Evolutionary conservation across 2,888 invertebrate genomes (phyloP), one percentile per base, ranked within the genome.

Genomic region (Diadromus collaris): DNA sequence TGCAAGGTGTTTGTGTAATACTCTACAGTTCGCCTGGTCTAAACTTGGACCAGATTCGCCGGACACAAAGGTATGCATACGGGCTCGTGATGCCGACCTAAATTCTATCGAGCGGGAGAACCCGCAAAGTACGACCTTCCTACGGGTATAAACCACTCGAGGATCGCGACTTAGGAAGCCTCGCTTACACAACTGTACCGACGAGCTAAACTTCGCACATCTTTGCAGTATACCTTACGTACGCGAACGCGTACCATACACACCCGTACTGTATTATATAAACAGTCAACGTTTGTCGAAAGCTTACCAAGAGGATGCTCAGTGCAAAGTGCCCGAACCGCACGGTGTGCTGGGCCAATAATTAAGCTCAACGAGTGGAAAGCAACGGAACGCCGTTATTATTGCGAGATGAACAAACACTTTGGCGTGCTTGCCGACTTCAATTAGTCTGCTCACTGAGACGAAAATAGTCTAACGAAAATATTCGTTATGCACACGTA

Each of bases 71-170:
- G 65, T 60, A 65, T 72, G 68, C 58, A 58, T 38, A 24, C 21
- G 64, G 64, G 41, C 38, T 69, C 69, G 44, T 46, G 41, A 68
- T 38, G 60, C 21, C 69, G 76, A 79, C 79, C 79, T 76, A 70
- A 76, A 79, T 79, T 79, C 64, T 70, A 79, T 79, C 79, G 79
- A 79, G 65, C 79, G 70, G 65, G 69, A 60, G 76, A 79, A 76
- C 79, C 79, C 73, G 72, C 79, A 79, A 79, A 60, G 60, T 68
- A 58, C 76, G 69, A 79, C 79, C 79, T 79, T 79, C 58, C 74
- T 63, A 63, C 32, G 44, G 58, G 64, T 69, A 65, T 41, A 70
- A 79, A 72, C 73, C 65, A 38, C 48, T 54, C 68, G 60, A 69
- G 64, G 19, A 69, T 65, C 32, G 64, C 69, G 73, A 73, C 72